Percentiles rank a stretch among this genome's conserved stretches.
These are phyloP conservation scores for Phrynosoma platyrhinos DNA, from an alignment of 2,113 vertebrate genomes.

Conservation along the genomic window DNA sequence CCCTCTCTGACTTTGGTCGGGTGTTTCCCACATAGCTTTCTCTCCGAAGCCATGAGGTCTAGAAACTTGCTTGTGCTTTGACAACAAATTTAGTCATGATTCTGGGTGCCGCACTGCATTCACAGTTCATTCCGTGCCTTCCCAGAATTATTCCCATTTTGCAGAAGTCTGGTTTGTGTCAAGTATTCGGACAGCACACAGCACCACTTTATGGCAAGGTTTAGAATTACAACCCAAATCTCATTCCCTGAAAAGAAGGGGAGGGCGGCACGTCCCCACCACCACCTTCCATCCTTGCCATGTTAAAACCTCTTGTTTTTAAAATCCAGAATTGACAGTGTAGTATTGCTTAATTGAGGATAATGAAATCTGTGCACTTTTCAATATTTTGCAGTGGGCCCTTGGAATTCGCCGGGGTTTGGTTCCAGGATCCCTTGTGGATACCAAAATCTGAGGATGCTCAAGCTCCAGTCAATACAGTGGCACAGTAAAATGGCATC, in stretches of 20 bases:
- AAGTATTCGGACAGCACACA: background rate
- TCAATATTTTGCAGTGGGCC: background rate
- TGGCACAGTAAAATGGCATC: too few relatives aligned
- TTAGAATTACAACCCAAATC: background rate
- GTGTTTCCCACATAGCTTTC: too few relatives aligned
- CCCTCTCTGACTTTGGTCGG: background rate
- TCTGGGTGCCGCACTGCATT: background rate
- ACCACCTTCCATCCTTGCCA: too few relatives aligned
- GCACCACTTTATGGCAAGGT: background rate
- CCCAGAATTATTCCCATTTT: background rate
- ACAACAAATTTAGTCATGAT: background rate
- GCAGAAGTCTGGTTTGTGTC: background rate
- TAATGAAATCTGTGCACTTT: background rate
- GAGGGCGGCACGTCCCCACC: too few relatives aligned
- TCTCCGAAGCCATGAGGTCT: too few relatives aligned
- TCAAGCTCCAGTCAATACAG: too few relatives aligned
- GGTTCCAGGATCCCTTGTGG: too few relatives aligned
- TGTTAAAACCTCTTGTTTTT: background rate
- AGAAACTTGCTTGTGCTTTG: background rate
- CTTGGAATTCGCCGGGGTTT: too few relatives aligned
- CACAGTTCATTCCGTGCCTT: accelerated
- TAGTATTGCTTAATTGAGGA: background rate
- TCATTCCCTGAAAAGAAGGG: background rate
- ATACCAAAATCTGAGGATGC: too few relatives aligned
- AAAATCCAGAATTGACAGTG: background rate